These are phyloP conservation scores for Lucinisca nassula DNA, from an alignment of 2,888 invertebrate species.

Conservation along the genomic window DNA sequence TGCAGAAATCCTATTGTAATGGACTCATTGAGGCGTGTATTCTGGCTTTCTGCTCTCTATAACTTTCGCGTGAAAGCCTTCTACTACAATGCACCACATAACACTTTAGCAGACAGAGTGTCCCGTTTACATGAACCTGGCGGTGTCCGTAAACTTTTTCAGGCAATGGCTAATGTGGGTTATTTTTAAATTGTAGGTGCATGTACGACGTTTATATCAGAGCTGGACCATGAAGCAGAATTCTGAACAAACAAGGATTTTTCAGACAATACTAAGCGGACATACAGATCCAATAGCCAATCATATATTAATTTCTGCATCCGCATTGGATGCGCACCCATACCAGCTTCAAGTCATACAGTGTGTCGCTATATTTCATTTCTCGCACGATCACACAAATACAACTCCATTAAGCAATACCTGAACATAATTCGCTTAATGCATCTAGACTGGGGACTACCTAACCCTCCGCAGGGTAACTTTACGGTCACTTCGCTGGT, in stretches of 20 bases:
- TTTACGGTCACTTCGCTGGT: conserved; percentile 6
- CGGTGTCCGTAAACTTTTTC: not conserved
- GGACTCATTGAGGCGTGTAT: not conserved
- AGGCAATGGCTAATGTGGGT: conserved; percentile 11
- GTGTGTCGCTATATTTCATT: conserved; percentile 30
- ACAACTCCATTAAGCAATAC: conserved; percentile 36
- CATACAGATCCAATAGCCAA: conserved; percentile 43
- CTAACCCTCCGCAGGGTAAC: conserved; percentile 1
- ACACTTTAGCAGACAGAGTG: conserved; percentile 35
- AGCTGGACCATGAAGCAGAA: conserved; percentile 18
- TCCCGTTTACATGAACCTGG: conserved; percentile 28
- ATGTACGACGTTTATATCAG: not conserved
- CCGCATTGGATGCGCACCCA: conserved; percentile 6
- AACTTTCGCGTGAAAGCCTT: conserved; percentile 16
- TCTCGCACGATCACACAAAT: conserved; percentile 2
- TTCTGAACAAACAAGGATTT: not conserved
- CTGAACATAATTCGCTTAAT: conserved; percentile 13
- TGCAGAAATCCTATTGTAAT: not conserved
- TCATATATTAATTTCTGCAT: conserved; percentile 36
- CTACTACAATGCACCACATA: conserved; percentile 20
- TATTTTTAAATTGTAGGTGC: conserved; percentile 17
- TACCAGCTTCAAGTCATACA: conserved; percentile 21
- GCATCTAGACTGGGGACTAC: conserved; percentile 23
- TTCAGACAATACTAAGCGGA: conserved; percentile 26
- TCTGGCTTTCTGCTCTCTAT: not conserved